phyloP scores from a whole-genome alignment of 2,797 vertebrate genomes.

The Psittacula echo region DNA sequence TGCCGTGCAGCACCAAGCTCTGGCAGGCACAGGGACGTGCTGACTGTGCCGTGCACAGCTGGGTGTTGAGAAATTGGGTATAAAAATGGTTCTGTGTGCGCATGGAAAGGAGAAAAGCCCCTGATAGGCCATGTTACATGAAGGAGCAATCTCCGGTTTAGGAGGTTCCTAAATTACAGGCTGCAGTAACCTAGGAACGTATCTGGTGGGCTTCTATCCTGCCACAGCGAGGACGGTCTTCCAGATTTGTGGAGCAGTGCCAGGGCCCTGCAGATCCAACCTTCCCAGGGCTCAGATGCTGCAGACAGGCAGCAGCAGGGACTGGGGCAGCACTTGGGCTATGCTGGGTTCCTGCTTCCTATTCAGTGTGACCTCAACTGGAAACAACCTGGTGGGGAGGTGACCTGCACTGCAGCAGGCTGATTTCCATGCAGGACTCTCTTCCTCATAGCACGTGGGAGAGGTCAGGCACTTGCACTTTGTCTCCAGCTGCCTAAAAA shows the following conservation, averaged over 20 bases:
- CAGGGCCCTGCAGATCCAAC: not conserved
- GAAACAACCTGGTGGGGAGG: not conserved
- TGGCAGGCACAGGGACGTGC: fast-evolving
- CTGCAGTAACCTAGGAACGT: not conserved
- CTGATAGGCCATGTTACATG: not conserved
- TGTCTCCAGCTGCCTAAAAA: not conserved
- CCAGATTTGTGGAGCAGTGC: not conserved
- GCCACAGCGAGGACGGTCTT: not conserved
- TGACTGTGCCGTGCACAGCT: fast-evolving
- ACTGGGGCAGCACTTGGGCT: not conserved
- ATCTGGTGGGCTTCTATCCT: not conserved
- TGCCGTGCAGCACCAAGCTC: not conserved
- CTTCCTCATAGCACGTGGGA: not conserved
- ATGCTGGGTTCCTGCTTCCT: not conserved
- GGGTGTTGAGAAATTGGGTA: not conserved
- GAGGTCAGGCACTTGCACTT: not conserved
- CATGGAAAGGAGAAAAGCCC: not conserved
- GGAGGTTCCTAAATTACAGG: not conserved
- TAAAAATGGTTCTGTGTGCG: not conserved
- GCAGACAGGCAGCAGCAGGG: not conserved
- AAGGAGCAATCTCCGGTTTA: not conserved
- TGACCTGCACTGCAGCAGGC: fast-evolving
- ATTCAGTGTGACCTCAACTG: not conserved
- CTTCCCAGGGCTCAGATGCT: not conserved
- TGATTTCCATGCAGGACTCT: not conserved